Base-by-base conservation (phyloP, 2,888 invertebrate species). In the Pelosia muscerda region DNA sequence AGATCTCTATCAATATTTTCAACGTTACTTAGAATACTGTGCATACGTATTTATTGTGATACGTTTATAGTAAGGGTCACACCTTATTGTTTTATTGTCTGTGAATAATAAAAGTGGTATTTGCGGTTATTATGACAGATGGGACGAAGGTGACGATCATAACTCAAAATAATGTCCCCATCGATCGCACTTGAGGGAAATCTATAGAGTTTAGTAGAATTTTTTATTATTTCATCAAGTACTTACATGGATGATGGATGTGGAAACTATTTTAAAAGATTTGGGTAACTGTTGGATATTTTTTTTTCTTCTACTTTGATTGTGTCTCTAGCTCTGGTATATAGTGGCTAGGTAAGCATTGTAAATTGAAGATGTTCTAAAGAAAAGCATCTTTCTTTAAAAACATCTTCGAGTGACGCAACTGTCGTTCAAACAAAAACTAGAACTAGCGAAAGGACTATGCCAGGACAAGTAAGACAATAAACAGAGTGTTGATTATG, bases 11-110 rank as follows among this genome's bases (percentile, higher is more conserved):
- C n/a, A n/a, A n/a, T 42, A 42, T 42, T 49, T 49, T n/a, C 9
- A 49, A 0, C 9, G 8, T 34, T 22, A 28, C 54, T 26, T n/a
- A 34, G 22, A 42, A 26, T 62, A 56, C 62, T 69, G 19, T 13
- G 31, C 54, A 49, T 22, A 11, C 25, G 5, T 10, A 6, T 66
- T 63, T 58, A 58, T 5, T 38, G 57, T 62, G 69, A 11, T 57
- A n/a, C 63, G 59, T 55, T 83, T 77, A 77, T 71, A 78, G 49
- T 79, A 82, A 83, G 74, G 77, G 77, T 71, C 77, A 75, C 84
- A 78, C 71, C 79, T 86, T 78, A 86, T 81, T 87, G 83, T 87
- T 88, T 88, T 86, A 88, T 86, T 86, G 83, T 82, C 83, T 81
- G 82, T 81, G 84, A 79, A 84, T 86, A 85, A 88, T 88, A 85